Evolutionary conservation across 2,797 vertebrate genomes (phyloP), one percentile per base, ranked within the genome.

Genomic region (Ibycter americanus): DNA sequence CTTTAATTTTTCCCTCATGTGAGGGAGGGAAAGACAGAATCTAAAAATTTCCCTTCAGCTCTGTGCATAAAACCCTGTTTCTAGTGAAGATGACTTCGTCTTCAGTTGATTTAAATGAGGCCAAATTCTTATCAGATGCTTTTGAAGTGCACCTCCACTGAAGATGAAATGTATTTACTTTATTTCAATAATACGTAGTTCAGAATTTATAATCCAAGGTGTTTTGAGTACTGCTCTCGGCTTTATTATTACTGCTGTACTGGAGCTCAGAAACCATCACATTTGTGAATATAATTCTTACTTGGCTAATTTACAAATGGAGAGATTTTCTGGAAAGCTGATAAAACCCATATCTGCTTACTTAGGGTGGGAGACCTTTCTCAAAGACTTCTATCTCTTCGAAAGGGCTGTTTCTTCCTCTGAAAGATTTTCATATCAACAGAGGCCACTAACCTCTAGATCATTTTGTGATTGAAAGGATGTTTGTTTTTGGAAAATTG

Each of bases 371-470:
- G 65, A 58, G 31, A 68, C 63, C 23, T 89, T 96, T 87, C 91
- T 84, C 82, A 82, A 74, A 88, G 40, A 38, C 68, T 59, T 89
- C 54, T 79, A 15, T 87, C 47, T 80, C 52, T 93, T 58, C 49
- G 49, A 74, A 96, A 87, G 63, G 11, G 12, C 25, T 93, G 80
- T 91, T 93, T 90, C 67, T 94, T 93, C 92, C 93, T 94, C 36
- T 38, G 54, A 86, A 36, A 92, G 68, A 66, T 84, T 94, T 93
- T 89, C 46, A 17, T 93, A 89, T 95, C 88, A 96, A 40, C 65
- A 96, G 59, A 91, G 91, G 84, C 51, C 79, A 65, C 65, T 93
- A 93, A 86, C 93, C 89, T 23, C 47, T 77, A 90, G 81, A 94
- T 94, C 42, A 59, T 59, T 92, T 84, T 81, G 58, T 89, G 92